Evolutionary conservation across 2,888 invertebrate species (phyloP), one percentile per base, ranked within the genome.

Genomic region (Pelosia muscerda): DNA sequence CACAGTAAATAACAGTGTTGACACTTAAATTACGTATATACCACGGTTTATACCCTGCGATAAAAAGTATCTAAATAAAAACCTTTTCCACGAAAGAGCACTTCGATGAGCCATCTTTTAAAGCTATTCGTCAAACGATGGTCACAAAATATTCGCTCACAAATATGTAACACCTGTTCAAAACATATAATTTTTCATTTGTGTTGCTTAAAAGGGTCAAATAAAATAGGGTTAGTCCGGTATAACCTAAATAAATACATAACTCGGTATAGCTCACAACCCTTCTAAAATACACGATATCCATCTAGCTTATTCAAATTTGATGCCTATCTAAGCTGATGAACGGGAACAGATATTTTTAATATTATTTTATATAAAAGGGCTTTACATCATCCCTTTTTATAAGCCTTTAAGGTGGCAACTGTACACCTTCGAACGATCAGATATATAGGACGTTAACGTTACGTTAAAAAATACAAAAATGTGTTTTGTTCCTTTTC

Each of bases 211-310:
- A 42, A 19, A 42, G 42, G 42, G 19, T 42, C 42, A 42, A 19
- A 42, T 42, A 19, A 42, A 6, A 42, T 42, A 42, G 42, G 42
- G 42, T 42, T 42, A 19, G 19, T 19, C 42, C 42, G 0, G 42
- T 19, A 19, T 5, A 19, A 42, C 19, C 42, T 42, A 42, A 42
- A 42, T 42, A 42, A 42, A 42, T 19, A 42, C 19, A 19, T 1
- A 42, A 19, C 42, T 42, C 5, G 1, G 19, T 42, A 42, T 42
- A 42, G 19, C 19, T 38, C 2, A 19, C 19, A 42, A 42, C 34
- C 58, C 11, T 28, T 58, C 34, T 22, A 23, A 59, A 59, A 34
- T 59, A 59, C 15, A 22, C 23, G 58, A 59, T 10, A 34, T 59
- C 23, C 34, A 31, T 34, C 23, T 23, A 34, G 23, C 22, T 34